A percentile compares a stretch with the other conserved stretches of the same genome.
phyloP scores from a whole-genome alignment of 2,113 vertebrate genomes.

The Triplophysa siluroides region DNA sequence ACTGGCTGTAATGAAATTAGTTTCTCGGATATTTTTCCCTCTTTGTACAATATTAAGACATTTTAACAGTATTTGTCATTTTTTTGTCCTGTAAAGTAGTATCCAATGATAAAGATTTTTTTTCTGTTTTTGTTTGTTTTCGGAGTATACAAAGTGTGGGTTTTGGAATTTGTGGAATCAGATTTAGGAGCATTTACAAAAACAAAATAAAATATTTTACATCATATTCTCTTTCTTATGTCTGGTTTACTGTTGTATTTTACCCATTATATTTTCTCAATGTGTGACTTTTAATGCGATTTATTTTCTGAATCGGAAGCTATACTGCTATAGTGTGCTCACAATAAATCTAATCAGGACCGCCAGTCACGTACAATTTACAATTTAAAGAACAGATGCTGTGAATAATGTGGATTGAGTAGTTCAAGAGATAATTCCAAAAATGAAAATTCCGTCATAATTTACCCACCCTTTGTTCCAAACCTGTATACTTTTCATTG shows the following conservation, averaged over 20 bases:
- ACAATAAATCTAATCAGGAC: too few relatives aligned
- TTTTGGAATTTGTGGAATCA: conserved; percentile 95
- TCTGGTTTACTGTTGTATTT: not conserved
- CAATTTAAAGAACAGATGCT: too few relatives aligned
- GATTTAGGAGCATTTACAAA: conserved; percentile 99
- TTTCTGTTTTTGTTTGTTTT: conserved; percentile 47
- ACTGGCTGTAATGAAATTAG: conserved; percentile 90
- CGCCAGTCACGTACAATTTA: too few relatives aligned
- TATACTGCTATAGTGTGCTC: too few relatives aligned
- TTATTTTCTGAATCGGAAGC: too few relatives aligned
- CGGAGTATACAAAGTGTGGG: conserved; percentile 86
- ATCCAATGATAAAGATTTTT: conserved; percentile 85
- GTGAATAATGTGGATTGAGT: too few relatives aligned
- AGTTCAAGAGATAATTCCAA: too few relatives aligned
- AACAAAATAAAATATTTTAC: conserved; percentile 98
- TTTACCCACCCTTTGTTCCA: too few relatives aligned
- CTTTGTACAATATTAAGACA: conserved; percentile 88
- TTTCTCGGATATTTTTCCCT: conserved; percentile 84
- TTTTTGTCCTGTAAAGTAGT: conserved; percentile 89
- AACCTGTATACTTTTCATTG: too few relatives aligned
- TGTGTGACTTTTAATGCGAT: too few relatives aligned
- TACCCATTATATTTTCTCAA: too few relatives aligned
- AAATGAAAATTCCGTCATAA: too few relatives aligned
- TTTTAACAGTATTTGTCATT: conserved; percentile 89
- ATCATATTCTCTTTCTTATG: conserved; percentile 62